Evolutionary conservation across 2,797 vertebrate species (phyloP).

Genomic region (Chloroceryle inda): DNA sequence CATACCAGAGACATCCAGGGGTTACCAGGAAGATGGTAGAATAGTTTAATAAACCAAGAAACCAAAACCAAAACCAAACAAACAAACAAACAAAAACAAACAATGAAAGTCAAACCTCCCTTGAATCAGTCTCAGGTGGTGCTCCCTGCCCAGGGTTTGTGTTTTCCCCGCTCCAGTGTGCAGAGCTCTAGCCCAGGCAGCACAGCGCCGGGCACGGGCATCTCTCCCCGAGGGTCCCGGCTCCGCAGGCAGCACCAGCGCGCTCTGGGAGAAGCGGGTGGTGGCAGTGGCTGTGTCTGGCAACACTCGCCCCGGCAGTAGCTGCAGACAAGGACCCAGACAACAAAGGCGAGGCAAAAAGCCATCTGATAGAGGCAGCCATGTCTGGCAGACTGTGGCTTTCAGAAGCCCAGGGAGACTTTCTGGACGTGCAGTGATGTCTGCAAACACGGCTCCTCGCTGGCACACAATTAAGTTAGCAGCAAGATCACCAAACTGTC

Average conservation of each 20-base stretch:
- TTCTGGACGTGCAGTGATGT: not conserved
- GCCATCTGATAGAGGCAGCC: not conserved
- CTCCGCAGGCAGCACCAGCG: not conserved
- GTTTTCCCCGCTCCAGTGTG: rapidly evolving
- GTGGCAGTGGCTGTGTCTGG: not conserved
- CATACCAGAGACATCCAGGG: not conserved
- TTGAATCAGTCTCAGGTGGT: rapidly evolving
- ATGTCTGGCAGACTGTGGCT: not conserved
- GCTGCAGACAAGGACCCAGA: conserved; percentile 41
- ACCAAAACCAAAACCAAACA: not conserved
- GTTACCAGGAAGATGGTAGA: not conserved
- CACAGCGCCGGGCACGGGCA: not conserved
- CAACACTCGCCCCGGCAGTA: not conserved
- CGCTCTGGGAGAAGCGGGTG: not conserved
- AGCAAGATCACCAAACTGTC: not conserved
- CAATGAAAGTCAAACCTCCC: not conserved
- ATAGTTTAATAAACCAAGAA: not conserved
- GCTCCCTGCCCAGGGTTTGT: not conserved
- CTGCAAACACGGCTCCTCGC: not conserved
- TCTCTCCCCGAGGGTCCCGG: not conserved
- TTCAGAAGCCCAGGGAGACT: not conserved
- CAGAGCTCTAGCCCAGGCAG: not conserved
- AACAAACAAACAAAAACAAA: not conserved
- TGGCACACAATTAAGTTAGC: not conserved
- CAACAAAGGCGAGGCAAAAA: conserved; percentile 46